A percentile compares a stretch with the other conserved stretches of the same genome.
Evolutionary conservation across 2,113 vertebrate genomes (phyloP).

Genomic region (Opisthocomus hoazin): DNA sequence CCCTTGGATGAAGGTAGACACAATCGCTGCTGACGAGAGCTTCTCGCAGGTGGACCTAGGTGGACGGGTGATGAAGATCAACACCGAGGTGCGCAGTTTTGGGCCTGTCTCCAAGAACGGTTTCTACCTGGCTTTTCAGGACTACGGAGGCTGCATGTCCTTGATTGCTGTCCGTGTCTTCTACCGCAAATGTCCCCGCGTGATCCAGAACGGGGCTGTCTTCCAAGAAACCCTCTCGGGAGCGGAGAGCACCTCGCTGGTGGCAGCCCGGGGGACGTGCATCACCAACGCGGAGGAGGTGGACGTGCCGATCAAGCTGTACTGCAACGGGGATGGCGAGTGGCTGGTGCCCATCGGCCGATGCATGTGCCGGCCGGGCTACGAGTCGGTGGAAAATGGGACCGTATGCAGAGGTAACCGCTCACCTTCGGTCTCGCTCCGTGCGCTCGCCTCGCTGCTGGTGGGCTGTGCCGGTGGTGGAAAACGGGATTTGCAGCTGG

Average conservation of each 20-base stretch:
- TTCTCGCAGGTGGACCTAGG: slow-evolving; percentile 96
- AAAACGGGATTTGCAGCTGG: neutral
- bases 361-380: slow-evolving; percentile 90
- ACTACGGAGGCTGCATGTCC: slow-evolving; percentile 96
- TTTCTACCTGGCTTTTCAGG: slow-evolving; percentile 97
- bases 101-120: slow-evolving; percentile 89
- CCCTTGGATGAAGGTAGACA: slow-evolving; percentile 96
- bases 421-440: rapidly evolving
- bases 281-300: slow-evolving; percentile 91
- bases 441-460: rapidly evolving
- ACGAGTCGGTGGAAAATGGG: slow-evolving; percentile 85
- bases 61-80: slow-evolving; percentile 94
- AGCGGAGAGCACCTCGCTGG: slow-evolving; percentile 93
- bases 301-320: slow-evolving; percentile 94
- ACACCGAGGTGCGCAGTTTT: slow-evolving; percentile 93
- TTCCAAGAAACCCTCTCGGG: slow-evolving; percentile 94
- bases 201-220: slow-evolving; percentile 87
- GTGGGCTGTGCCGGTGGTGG: neutral
- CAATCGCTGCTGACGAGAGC: slow-evolving; percentile 92
- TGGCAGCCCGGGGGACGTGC: slow-evolving; percentile 88
- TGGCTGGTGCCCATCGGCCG: slow-evolving; percentile 97
- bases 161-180: slow-evolving; percentile 90
- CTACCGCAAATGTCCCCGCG: slow-evolving; percentile 88
- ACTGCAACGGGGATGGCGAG: slow-evolving; percentile 94
- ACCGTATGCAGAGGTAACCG: slow-evolving; percentile 88